Conservation (phyloP, 2,888 invertebrate genomes). For the Epirrhoe alternata region DNA sequence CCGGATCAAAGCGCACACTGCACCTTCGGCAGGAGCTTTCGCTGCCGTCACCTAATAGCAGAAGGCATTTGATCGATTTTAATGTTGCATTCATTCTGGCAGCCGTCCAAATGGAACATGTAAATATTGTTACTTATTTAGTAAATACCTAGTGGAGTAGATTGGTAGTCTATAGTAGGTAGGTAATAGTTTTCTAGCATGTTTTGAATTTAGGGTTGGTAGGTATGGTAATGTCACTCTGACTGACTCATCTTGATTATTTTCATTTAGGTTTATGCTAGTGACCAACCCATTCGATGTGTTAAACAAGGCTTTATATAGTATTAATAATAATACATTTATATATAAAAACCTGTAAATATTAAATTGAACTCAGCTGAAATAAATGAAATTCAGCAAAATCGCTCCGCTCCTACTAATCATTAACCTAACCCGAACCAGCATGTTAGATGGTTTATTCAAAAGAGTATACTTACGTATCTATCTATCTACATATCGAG, state of each 20-base stretch:
- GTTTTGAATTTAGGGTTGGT: too few species aligned
- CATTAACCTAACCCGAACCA: not conserved
- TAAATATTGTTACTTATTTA: not conserved
- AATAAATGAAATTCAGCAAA: not conserved
- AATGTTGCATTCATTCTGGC: not conserved
- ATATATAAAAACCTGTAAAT: too few species aligned
- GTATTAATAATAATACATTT: too few species aligned
- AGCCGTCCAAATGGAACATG: not conserved
- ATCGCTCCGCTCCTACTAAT: not conserved
- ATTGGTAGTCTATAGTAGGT: too few species aligned
- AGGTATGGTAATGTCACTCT: too few species aligned
- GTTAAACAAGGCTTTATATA: too few species aligned
- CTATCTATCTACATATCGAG: not conserved
- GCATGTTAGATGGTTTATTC: not conserved
- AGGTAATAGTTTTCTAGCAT: too few species aligned
- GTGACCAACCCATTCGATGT: too few species aligned
- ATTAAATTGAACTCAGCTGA: not conserved
- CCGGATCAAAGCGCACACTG: slow-evolving; percentile 77
- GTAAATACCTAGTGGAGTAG: not conserved
- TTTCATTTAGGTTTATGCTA: too few species aligned
- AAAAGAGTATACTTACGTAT: not conserved
- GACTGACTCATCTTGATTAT: too few species aligned
- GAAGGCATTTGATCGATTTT: not conserved
- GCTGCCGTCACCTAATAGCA: slow-evolving; percentile 69
- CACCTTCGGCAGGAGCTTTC: slow-evolving; percentile 76